Percentiles rank a stretch among this genome's conserved stretches.
These are phyloP conservation scores for Periplaneta americana DNA, from an alignment of 1,140 invertebrate genomes.

Conservation along the genomic window DNA sequence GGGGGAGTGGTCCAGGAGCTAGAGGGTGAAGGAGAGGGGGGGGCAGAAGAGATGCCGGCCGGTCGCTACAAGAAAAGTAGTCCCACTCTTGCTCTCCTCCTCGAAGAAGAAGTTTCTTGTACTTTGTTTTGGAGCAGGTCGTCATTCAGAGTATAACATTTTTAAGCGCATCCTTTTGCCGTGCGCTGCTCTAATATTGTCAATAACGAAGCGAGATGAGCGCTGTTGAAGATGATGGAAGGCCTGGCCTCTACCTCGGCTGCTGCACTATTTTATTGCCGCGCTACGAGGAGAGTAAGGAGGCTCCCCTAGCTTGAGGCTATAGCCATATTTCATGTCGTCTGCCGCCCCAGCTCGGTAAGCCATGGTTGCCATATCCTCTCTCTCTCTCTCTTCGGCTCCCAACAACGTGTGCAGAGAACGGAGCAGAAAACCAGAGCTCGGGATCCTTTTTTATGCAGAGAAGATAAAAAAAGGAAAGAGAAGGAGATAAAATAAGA, in stretches of 20 bases:
- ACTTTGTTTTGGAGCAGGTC: neutral
- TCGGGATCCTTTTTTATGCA: constrained; percentile 2
- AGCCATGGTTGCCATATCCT: constrained; percentile 26
- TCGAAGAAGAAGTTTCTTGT: neutral
- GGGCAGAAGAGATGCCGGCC: neutral
- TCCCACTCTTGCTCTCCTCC: neutral
- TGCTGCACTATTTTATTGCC: constrained; percentile 6
- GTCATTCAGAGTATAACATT: neutral
- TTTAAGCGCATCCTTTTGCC: neutral
- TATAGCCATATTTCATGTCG: constrained; percentile 34
- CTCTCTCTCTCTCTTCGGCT: neutral
- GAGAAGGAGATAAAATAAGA: neutral
- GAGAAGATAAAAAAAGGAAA: neutral
- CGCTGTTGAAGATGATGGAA: neutral
- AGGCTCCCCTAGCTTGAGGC: constrained; percentile 25
- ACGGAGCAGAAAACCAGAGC: neutral
- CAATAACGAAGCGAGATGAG: too few relatives aligned
- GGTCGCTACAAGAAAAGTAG: neutral
- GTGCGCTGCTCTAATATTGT: neutral
- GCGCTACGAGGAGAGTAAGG: constrained; percentile 5
- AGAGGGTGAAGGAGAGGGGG: neutral
- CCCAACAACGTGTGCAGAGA: neutral
- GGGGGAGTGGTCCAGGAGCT: neutral
- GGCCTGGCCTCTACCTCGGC: neutral
- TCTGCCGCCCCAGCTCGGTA: constrained; percentile 23